These are phyloP conservation scores for Fissipunctia ypsillon DNA, from an alignment of 2,888 invertebrate species.

Conservation along the genomic window DNA sequence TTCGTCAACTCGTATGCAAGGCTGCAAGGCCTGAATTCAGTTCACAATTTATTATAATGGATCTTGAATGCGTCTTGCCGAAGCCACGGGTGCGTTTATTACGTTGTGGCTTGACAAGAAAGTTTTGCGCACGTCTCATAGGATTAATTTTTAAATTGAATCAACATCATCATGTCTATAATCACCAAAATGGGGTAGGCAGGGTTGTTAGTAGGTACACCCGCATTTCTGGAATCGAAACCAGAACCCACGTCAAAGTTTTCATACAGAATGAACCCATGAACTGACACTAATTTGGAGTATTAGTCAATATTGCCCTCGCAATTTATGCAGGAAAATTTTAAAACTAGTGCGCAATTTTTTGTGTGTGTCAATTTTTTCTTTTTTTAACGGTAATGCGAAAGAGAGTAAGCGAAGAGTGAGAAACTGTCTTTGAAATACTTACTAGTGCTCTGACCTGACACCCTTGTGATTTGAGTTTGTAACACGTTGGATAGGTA, in stretches of 20 bases:
- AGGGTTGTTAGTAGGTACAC: neutral
- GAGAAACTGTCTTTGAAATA: neutral
- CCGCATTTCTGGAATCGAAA: neutral
- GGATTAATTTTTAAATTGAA: neutral
- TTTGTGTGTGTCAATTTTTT: neutral
- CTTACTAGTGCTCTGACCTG: neutral
- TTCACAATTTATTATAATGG: slow-evolving; percentile 10
- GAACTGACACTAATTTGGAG: neutral
- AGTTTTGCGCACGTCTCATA: neutral
- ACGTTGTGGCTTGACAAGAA: neutral
- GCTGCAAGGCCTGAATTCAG: slow-evolving; percentile 1
- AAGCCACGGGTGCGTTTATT: neutral
- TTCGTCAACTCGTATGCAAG: slow-evolving; percentile 11
- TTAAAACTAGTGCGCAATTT: neutral
- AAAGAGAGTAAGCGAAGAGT: neutral
- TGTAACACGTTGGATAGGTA: neutral
- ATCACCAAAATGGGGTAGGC: neutral
- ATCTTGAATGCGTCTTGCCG: neutral
- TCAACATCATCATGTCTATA: neutral
- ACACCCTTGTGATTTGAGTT: neutral
- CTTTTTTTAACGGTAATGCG: neutral
- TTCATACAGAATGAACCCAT: neutral
- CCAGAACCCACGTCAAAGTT: neutral
- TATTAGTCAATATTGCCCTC: neutral
- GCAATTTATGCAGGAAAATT: neutral